Evolutionary conservation across 2,888 invertebrate species (phyloP).

Genomic region (Chironomus tentans): DNA sequence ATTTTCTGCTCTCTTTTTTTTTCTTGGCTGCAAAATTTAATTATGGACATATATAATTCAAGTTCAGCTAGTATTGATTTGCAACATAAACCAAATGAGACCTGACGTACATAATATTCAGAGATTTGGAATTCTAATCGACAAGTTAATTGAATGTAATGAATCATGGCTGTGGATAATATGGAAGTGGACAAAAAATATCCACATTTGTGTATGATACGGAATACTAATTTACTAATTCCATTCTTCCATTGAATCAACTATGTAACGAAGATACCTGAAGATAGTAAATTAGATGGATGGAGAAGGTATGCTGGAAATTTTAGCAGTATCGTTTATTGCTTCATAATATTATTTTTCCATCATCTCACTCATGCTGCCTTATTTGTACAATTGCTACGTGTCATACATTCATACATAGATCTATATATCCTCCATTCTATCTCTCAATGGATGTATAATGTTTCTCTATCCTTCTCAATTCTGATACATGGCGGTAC

Average conservation of each 20-base stretch:
- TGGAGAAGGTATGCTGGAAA: background rate
- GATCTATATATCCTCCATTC: too few species aligned
- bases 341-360: background rate
- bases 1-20: background rate
- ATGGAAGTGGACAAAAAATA: too few species aligned
- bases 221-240: background rate
- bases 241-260: background rate
- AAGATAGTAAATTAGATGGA: background rate
- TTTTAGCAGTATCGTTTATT: background rate
- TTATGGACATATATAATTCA: background rate
- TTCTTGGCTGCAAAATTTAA: background rate
- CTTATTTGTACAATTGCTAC: too few species aligned
- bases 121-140: background rate
- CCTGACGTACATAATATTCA: background rate
- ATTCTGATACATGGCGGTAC: too few species aligned
- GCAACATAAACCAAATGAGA: background rate
- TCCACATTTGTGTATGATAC: background rate
- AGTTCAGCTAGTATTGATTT: background rate
- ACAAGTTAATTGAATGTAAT: conserved; percentile 1
- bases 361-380: too few species aligned
- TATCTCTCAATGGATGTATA: too few species aligned
- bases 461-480: too few species aligned
- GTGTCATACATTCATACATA: too few species aligned
- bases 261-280: background rate
- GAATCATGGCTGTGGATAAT: background rate